phyloP scores from a whole-genome alignment of 2,797 vertebrate species.

The Pogoniulus pusillus region DNA sequence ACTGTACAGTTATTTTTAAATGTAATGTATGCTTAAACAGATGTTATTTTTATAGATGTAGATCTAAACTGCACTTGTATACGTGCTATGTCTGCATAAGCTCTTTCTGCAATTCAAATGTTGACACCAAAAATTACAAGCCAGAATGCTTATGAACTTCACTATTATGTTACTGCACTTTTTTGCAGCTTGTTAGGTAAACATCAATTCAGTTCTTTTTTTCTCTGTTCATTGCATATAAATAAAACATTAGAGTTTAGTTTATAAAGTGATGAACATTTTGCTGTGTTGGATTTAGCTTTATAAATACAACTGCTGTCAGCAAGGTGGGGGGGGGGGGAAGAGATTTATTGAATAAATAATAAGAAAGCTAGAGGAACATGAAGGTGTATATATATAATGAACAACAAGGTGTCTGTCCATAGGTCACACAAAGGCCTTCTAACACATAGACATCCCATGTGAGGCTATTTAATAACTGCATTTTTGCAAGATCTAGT shows the following conservation, averaged over 20 bases:
- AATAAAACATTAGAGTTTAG: constrained; percentile 88
- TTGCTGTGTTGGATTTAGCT: constrained; percentile 82
- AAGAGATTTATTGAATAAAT: constrained; percentile 89
- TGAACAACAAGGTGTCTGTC: constrained; percentile 79
- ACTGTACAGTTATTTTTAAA: constrained; percentile 99
- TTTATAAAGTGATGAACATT: constrained; percentile 89
- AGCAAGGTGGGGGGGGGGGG: constrained; percentile 81
- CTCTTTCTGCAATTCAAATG: constrained; percentile 90
- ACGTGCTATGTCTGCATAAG: constrained; percentile 85
- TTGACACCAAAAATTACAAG: constrained; percentile 89
- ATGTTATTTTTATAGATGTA: constrained; percentile 99
- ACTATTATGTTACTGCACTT: constrained; percentile 82
- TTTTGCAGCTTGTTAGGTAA: constrained; percentile 87
- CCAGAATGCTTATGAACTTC: constrained; percentile 82
- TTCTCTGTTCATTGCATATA: constrained; percentile 85
- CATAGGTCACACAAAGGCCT: constrained; percentile 75
- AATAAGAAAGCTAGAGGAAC: constrained; percentile 82
- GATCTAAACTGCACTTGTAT: constrained; percentile 85
- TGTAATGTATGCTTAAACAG: constrained; percentile 99
- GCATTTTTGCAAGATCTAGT: neutral
- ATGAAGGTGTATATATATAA: constrained; percentile 80
- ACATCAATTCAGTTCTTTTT: constrained; percentile 86
- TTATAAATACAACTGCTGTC: constrained; percentile 88
- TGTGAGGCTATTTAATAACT: constrained; percentile 48
- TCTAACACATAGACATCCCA: constrained; percentile 25